Conservation (phyloP, 2,888 invertebrate species). For the Nipponacmea schrenckii region DNA sequence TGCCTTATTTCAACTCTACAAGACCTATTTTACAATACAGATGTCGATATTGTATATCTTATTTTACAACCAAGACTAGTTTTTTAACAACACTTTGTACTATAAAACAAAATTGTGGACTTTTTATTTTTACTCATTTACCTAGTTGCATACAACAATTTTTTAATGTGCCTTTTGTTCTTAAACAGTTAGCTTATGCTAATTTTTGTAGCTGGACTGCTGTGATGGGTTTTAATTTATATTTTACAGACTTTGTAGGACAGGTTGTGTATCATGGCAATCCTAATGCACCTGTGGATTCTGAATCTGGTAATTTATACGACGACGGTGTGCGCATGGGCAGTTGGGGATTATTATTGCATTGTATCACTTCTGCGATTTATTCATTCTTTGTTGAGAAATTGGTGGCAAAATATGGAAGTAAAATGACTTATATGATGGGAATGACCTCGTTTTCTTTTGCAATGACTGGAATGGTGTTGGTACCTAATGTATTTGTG, state of each 20-base stretch:
- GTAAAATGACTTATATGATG: conserved; percentile 55
- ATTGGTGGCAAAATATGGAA: conserved; percentile 77
- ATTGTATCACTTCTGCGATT: conserved; percentile 75
- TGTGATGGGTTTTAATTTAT: conserved; percentile 93
- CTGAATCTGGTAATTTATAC: conserved; percentile 71
- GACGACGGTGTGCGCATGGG: conserved; percentile 94
- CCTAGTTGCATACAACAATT: conserved; percentile 50
- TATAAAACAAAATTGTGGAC: not conserved
- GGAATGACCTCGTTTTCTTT: conserved; percentile 74
- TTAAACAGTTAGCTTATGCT: conserved; percentile 87
- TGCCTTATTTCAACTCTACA: not conserved
- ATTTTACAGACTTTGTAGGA: conserved; percentile 96
- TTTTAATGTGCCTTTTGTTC: conserved; percentile 81
- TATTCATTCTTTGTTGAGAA: conserved; percentile 90
- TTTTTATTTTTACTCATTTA: conserved; percentile 26
- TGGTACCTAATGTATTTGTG: conserved; percentile 81
- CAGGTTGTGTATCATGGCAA: conserved; percentile 89
- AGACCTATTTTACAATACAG: not conserved
- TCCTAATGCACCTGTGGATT: conserved; percentile 71
- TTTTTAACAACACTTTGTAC: conserved; percentile 12
- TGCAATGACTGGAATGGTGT: conserved; percentile 86
- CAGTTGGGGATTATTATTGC: conserved; percentile 96
- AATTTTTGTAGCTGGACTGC: conserved; percentile 98
- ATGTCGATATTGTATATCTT: conserved; percentile 17
- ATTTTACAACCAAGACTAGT: conserved; percentile 1